A percentile compares a stretch with the other conserved stretches of the same genome.
Evolutionary conservation across 1,140 invertebrate genomes (phyloP).

Genomic region (Holotrichia oblita): DNA sequence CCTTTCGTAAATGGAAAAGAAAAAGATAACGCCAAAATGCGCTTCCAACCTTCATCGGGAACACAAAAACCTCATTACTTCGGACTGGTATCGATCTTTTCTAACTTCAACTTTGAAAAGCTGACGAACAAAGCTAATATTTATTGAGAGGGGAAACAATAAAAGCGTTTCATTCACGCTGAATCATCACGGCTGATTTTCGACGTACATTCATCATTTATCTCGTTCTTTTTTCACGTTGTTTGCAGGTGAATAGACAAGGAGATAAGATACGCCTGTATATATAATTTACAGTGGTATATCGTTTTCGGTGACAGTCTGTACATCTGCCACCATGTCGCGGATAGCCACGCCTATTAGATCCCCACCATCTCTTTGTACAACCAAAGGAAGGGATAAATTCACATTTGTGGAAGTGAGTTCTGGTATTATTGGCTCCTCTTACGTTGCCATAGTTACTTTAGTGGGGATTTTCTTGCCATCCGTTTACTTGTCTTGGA

Average conservation of each 20-base stretch:
- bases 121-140: constrained; percentile 58
- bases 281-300: constrained; percentile 24
- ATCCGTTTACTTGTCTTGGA: constrained; percentile 13
- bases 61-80: constrained; percentile 50
- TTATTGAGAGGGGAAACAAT: constrained; percentile 56
- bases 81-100: constrained; percentile 48
- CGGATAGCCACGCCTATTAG: constrained; percentile 27
- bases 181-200: constrained; percentile 38
- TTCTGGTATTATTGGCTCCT: constrained; percentile 42
- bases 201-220: constrained; percentile 22
- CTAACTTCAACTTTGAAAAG: constrained; percentile 52
- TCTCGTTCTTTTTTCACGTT: constrained; percentile 30
- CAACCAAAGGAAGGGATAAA: constrained; percentile 30
- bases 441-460: constrained; percentile 44
- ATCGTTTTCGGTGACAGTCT: constrained; percentile 41
- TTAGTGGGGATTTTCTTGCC: constrained; percentile 26
- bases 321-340: constrained; percentile 44
- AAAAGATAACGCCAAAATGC: not conserved
- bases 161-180: constrained; percentile 56
- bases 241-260: not conserved
- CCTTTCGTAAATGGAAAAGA: not conserved
- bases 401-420: constrained; percentile 38
- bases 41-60: not conserved
- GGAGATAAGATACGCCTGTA: constrained; percentile 38
- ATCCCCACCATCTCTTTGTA: constrained; percentile 20